phyloP scores from a whole-genome alignment of 2,888 invertebrate species.

The Drosophila multiciliata region DNA sequence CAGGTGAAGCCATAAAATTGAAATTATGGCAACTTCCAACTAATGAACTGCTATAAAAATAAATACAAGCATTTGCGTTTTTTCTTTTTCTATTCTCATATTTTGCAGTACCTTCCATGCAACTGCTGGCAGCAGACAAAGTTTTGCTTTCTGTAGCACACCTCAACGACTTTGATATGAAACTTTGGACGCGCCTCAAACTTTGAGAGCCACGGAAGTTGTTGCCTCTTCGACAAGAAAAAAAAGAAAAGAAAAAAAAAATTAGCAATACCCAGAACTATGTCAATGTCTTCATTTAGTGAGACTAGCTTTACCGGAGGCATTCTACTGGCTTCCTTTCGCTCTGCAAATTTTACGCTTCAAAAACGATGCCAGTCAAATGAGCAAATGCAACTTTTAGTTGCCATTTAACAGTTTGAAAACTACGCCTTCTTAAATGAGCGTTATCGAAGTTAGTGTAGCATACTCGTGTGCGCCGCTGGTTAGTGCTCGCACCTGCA shows the following conservation, averaged over 20 bases:
- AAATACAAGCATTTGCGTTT: slow-evolving; percentile 51
- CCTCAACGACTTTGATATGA: slow-evolving; percentile 63
- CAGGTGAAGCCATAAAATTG: slow-evolving; percentile 58
- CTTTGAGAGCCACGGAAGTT: slow-evolving; percentile 13
- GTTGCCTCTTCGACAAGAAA: not conserved
- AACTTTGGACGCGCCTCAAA: slow-evolving; percentile 30
- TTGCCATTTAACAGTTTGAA: slow-evolving; percentile 22
- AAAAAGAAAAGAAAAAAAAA: not conserved
- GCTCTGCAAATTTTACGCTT: slow-evolving; percentile 54
- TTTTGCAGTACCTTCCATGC: slow-evolving; percentile 7
- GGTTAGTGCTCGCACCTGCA: slow-evolving; percentile 27
- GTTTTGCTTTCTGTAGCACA: slow-evolving; percentile 59
- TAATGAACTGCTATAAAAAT: slow-evolving; percentile 79
- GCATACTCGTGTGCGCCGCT: slow-evolving; percentile 33
- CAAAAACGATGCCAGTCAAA: slow-evolving; percentile 23
- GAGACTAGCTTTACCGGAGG: slow-evolving; percentile 1
- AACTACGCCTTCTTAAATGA: slow-evolving; percentile 21
- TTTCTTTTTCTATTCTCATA: not conserved
- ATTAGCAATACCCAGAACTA: slow-evolving; percentile 42
- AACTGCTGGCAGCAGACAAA: slow-evolving; percentile 54
- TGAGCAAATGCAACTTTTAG: slow-evolving; percentile 25
- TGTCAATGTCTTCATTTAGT: slow-evolving; percentile 66
- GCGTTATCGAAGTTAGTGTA: slow-evolving; percentile 1
- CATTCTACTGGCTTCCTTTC: slow-evolving; percentile 4
- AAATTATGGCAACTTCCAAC: slow-evolving; percentile 74